Conservation (phyloP, 1,140 invertebrate genomes). For the Babylonia areolata region DNA sequence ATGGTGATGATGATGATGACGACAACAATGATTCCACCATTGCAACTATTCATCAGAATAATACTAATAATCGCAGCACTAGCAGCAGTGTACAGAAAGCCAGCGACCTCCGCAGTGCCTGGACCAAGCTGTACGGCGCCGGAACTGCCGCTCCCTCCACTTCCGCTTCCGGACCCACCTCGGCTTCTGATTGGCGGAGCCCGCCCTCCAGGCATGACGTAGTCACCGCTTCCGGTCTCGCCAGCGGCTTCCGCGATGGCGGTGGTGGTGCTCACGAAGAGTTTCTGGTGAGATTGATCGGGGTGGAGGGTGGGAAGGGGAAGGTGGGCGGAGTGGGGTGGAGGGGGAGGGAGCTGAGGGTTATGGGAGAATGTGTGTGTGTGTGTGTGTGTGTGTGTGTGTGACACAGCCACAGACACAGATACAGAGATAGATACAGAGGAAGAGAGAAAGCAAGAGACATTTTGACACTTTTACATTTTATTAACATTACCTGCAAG, state of each 20-base stretch:
- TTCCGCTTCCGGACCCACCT: not conserved
- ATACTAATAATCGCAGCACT: too few relatives aligned
- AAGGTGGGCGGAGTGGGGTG: not conserved
- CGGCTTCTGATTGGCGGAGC: not conserved
- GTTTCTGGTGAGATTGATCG: not conserved
- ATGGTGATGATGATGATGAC: too few relatives aligned
- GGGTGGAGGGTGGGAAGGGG: not conserved
- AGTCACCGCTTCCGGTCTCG: not conserved
- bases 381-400: slow-evolving; percentile 19
- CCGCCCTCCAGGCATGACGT: not conserved
- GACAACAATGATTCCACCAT: too few relatives aligned
- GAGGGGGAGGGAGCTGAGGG: too few relatives aligned
- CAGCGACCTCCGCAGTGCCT: slow-evolving; percentile 44
- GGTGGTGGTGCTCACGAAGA: not conserved
- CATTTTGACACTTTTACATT: too few relatives aligned
- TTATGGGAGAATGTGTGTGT: slow-evolving; percentile 16
- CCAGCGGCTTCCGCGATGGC: not conserved
- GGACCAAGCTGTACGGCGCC: slow-evolving; percentile 44
- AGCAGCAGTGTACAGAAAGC: not conserved
- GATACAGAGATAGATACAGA: too few relatives aligned
- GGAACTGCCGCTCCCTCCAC: not conserved
- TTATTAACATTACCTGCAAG: too few relatives aligned
- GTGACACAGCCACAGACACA: too few relatives aligned
- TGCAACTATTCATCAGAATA: too few relatives aligned
- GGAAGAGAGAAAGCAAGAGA: too few relatives aligned